A percentile compares a stretch with the other conserved stretches of the same genome.
Conservation (phyloP, 2,113 vertebrate genomes). For the Dasypus novemcinctus region DNA sequence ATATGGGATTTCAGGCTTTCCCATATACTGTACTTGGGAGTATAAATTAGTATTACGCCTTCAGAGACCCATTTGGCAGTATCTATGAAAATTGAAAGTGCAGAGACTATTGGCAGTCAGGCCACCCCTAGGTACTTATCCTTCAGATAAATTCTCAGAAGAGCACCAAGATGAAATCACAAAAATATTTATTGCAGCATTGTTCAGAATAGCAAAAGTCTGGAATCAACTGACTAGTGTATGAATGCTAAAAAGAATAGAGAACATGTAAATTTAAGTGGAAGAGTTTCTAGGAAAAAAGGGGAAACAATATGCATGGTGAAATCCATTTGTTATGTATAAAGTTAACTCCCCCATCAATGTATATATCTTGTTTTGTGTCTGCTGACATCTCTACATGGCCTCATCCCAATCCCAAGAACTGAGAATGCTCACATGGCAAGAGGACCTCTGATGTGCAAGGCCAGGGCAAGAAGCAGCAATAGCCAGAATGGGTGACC, state of each 20-base stretch:
- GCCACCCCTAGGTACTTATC: constrained; percentile 25
- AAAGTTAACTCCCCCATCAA: neutral
- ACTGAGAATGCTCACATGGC: neutral
- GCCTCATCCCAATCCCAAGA: neutral
- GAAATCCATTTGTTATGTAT: neutral
- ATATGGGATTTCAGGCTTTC: neutral
- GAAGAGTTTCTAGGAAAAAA: neutral
- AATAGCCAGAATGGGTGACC: neutral
- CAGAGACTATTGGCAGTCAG: neutral
- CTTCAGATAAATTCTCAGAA: constrained; percentile 45
- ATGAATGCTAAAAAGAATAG: neutral
- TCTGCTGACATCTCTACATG: neutral
- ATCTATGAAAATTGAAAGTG: neutral
- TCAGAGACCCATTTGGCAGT: neutral
- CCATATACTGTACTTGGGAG: neutral
- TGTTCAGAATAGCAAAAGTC: neutral
- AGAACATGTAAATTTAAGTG: neutral
- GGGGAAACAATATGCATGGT: neutral
- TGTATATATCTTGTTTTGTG: fast-evolving
- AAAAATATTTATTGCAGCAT: neutral
- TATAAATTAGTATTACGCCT: neutral
- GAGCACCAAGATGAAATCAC: neutral
- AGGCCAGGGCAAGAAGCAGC: neutral
- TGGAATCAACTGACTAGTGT: neutral
- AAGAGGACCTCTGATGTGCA: neutral